Base-by-base conservation (phyloP, 2,888 invertebrate genomes). In the Monoplex corrugatus region DNA sequence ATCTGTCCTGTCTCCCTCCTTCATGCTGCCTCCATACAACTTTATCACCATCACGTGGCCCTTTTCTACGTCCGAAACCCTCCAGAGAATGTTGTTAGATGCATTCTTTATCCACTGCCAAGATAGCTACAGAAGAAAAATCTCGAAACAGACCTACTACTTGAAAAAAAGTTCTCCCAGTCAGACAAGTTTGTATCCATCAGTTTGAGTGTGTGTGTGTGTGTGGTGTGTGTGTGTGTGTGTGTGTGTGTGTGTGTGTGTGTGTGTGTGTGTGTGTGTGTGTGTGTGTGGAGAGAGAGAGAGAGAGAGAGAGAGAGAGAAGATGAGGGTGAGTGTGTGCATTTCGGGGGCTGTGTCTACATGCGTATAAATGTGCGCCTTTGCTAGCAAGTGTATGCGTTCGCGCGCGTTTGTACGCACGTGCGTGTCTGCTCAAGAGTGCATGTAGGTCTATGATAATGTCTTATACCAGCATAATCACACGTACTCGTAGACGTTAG, bases 181-280 rank as follows among this genome's bases (percentile, higher is more conserved):
- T 16, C 57, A 57, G 16, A 57, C 57, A 13, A 57, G 57, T 16
- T 40, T 35, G 38, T 16, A 13, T 78, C 38, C 23, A 28, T 19
- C 35, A 35, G 35, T 10, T 5, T 75, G 75, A 13, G 75, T 75
- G 23, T 75, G 75, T 75, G 75, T 75, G 35, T 75, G 63, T 63
- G 23, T 63, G 23, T 8, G 8, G 28, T 75, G 83, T 83, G 83
- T 83, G 83, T 83, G 83, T 83, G 83, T 83, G 83, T 83, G 83
- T 83, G 82, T 45, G 45, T 44, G 82, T 45, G 45, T 82, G 82
- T 45, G 44, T 82, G 44, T 43, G 43, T 82, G 80, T 82, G 80
- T 32, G 80, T 82, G 80, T 43, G 43, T 43, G 40, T 16, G n/a
- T 43, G 80, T 28, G 80, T 43, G 45, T 45, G 50, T 35, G 83